Evolutionary conservation across 2,797 vertebrate genomes (phyloP).

Genomic region (Manis crassicaudata): DNA sequence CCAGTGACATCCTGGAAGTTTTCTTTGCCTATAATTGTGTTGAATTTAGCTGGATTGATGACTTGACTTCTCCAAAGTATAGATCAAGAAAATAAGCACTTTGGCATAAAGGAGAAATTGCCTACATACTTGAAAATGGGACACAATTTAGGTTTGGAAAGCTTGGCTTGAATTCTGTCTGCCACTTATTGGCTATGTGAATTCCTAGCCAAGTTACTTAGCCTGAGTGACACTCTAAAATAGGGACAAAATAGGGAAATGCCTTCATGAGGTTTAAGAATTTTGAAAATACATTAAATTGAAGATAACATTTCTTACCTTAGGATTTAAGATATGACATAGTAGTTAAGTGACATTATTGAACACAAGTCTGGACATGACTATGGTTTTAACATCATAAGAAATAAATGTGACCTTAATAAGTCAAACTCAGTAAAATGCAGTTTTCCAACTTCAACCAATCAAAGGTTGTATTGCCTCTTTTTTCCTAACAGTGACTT

Average conservation of each 20-base stretch:
- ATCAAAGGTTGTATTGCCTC: not conserved
- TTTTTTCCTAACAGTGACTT: not conserved
- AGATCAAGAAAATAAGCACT: not conserved
- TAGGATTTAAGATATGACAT: not conserved
- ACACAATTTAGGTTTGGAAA: not conserved
- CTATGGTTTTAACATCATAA: not conserved
- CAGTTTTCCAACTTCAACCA: not conserved
- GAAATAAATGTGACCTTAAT: not conserved
- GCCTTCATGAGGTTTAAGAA: not conserved
- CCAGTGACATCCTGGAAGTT: not conserved
- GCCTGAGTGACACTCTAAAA: not conserved
- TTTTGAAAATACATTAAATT: not conserved
- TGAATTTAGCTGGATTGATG: not conserved
- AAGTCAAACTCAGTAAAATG: not conserved
- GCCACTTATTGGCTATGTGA: not conserved
- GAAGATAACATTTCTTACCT: not conserved
- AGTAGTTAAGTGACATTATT: not conserved
- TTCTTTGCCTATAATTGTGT: not conserved
- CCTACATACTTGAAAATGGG: not conserved
- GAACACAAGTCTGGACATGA: not conserved
- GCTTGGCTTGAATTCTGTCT: constrained; percentile 5
- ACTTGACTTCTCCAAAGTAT: not conserved
- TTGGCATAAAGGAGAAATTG: not conserved
- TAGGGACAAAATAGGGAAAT: not conserved
- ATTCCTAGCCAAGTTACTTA: not conserved